Evolutionary conservation across 2,797 vertebrate genomes (phyloP).

Genomic region (Falco cherrug): DNA sequence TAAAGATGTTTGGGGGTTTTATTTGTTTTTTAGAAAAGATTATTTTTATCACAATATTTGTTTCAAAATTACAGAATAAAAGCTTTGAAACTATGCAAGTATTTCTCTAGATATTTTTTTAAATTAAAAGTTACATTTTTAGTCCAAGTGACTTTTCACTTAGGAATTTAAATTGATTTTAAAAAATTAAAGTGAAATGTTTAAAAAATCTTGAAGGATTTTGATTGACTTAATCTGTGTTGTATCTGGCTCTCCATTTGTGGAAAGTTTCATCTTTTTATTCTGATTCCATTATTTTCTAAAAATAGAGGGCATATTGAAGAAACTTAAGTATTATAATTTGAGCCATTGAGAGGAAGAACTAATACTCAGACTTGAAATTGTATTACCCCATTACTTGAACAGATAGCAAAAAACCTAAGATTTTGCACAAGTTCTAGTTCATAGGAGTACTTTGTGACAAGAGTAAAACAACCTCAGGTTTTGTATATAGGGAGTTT

Average conservation of each 20-base stretch:
- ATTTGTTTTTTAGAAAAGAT: background rate
- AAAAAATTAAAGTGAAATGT: background rate
- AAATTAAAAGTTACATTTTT: slow-evolving; percentile 31
- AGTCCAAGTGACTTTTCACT: slow-evolving; percentile 30
- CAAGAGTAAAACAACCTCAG: background rate
- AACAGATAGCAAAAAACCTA: background rate
- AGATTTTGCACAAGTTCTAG: background rate
- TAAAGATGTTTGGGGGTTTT: background rate
- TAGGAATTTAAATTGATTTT: slow-evolving; percentile 36
- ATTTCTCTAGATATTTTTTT: background rate
- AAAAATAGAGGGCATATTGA: slow-evolving; percentile 60
- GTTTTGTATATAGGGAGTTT: background rate
- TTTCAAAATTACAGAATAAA: background rate
- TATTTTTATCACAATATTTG: background rate
- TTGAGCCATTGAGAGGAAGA: slow-evolving; percentile 19
- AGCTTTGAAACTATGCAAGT: background rate
- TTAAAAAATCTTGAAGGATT: slow-evolving; percentile 47
- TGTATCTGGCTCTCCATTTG: slow-evolving; percentile 59
- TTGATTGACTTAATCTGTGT: slow-evolving; percentile 67
- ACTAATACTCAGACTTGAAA: slow-evolving; percentile 11
- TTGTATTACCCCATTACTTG: slow-evolving; percentile 16
- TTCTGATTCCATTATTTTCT: slow-evolving; percentile 62
- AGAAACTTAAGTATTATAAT: slow-evolving; percentile 49
- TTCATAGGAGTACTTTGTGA: background rate
- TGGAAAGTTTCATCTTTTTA: slow-evolving; percentile 58